These are phyloP conservation scores for Sinotaia quadrata DNA, from an alignment of 2,888 invertebrate species.

Conservation along the genomic window DNA sequence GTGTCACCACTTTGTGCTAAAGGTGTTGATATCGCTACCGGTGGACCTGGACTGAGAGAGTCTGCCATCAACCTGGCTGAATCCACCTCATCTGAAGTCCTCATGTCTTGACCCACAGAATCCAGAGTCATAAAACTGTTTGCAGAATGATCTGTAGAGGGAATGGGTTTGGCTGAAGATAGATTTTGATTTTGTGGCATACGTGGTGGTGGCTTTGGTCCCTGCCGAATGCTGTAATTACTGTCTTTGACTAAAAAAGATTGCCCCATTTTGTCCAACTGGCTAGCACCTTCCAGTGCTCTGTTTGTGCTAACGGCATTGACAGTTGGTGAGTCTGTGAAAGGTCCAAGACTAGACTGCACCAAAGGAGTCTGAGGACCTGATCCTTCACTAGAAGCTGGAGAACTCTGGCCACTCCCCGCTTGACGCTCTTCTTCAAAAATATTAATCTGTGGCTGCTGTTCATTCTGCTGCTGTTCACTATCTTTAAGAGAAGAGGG, in stretches of 20 bases:
- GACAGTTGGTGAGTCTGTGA: neutral
- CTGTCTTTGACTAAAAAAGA: neutral
- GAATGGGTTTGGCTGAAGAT: neutral
- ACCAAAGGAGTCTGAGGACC: constrained; percentile 10
- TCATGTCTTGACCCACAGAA: neutral
- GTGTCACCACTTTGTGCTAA: neutral
- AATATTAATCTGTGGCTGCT: constrained; percentile 50
- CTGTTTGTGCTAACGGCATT: neutral
- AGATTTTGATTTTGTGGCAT: neutral
- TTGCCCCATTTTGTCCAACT: neutral
- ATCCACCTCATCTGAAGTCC: neutral
- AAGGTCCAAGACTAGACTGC: neutral
- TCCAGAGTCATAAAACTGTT: neutral
- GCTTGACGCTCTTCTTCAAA: constrained; percentile 62
- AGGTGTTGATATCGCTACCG: constrained; percentile 4
- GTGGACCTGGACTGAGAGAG: neutral
- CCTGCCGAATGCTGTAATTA: neutral
- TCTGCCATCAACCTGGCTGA: neutral
- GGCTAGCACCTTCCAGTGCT: neutral
- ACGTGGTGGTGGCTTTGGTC: constrained; percentile 18
- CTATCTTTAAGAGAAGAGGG: constrained; percentile 1
- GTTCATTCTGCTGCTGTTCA: constrained; percentile 15
- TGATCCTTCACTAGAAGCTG: constrained; percentile 60
- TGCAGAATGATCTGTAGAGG: neutral
- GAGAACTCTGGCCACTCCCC: constrained; percentile 68